Evolutionary conservation across 2,797 vertebrate genomes (phyloP).

Genomic region (Sebastes minor): DNA sequence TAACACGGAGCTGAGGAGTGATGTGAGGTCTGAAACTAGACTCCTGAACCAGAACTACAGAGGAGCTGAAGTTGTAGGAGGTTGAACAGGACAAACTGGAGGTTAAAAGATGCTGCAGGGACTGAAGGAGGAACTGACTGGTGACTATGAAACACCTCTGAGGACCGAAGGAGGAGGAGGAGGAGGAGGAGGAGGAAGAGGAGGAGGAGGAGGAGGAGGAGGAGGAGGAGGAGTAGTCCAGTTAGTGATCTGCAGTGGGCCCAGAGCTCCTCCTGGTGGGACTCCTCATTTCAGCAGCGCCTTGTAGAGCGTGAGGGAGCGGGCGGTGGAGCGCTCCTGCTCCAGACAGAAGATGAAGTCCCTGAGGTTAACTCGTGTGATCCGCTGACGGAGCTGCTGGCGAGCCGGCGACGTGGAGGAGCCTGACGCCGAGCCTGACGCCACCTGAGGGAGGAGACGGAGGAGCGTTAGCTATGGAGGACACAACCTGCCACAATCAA

Average conservation of each 20-base stretch:
- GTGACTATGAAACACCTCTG: constrained; percentile 34
- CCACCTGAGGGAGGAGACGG: constrained; percentile 61
- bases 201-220: neutral
- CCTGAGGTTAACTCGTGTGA: constrained; percentile 88
- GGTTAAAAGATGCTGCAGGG: no score
- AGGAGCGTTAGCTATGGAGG: neutral
- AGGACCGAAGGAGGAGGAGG: no score
- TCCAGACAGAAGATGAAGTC: constrained; percentile 90
- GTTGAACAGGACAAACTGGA: no score
- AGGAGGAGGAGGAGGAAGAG: neutral
- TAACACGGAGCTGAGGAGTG: no score
- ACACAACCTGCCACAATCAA: no score
- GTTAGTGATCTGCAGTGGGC: neutral
- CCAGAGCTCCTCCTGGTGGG: neutral
- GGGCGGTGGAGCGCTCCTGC: constrained; percentile 82
- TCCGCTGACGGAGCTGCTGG: constrained; percentile 85
- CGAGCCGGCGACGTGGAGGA: constrained; percentile 72
- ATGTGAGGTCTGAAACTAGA: no score
- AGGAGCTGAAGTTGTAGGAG: no score
- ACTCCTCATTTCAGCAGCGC: constrained; percentile 82
- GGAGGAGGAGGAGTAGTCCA: constrained; percentile 29
- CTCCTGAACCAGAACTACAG: no score
- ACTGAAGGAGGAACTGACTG: neutral
- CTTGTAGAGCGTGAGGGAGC: constrained; percentile 85
- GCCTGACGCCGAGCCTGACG: constrained; percentile 57